These are phyloP conservation scores for Apotomis capreana DNA, from an alignment of 2,888 invertebrate genomes.

Conservation along the genomic window DNA sequence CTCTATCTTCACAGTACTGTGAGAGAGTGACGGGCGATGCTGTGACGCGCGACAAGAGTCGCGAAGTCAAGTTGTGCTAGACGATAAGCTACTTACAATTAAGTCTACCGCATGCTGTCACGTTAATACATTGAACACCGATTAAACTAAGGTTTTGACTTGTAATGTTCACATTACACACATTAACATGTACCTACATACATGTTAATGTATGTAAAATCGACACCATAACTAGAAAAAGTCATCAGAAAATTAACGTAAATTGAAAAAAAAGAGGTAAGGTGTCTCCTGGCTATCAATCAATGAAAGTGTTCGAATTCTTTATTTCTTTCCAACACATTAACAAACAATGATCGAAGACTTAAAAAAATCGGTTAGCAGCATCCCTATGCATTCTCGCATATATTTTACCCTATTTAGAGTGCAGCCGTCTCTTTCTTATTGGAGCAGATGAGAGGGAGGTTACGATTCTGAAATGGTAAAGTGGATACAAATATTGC, in stretches of 20 bases:
- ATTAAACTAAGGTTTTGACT: too few species aligned
- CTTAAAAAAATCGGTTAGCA: conserved; percentile 33
- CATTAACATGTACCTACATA: too few species aligned
- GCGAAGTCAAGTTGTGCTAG: too few species aligned
- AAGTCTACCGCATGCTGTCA: too few species aligned
- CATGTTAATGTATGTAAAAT: conserved; percentile 1
- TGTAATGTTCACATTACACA: too few species aligned
- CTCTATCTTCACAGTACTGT: too few species aligned
- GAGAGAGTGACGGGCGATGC: too few species aligned
- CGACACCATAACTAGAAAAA: conserved; percentile 3
- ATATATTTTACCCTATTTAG: conserved; percentile 17
- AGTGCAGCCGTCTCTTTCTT: conserved; percentile 1
- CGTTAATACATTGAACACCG: too few species aligned
- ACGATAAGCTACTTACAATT: too few species aligned
- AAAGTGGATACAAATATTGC: too few species aligned
- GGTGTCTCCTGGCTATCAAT: conserved; percentile 25
- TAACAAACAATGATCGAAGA: conserved; percentile 35
- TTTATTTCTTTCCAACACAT: conserved; percentile 21
- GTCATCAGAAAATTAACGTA: background rate
- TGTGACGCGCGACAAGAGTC: too few species aligned
- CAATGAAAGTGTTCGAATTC: conserved; percentile 22
- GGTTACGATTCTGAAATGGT: too few species aligned
- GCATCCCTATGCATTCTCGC: conserved; percentile 18
- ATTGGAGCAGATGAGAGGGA: background rate
- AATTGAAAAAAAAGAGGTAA: conserved; percentile 20